A percentile compares a stretch with the other conserved stretches of the same genome.
Conservation (phyloP, 2,113 vertebrate genomes). For the Mustelus asterias region DNA sequence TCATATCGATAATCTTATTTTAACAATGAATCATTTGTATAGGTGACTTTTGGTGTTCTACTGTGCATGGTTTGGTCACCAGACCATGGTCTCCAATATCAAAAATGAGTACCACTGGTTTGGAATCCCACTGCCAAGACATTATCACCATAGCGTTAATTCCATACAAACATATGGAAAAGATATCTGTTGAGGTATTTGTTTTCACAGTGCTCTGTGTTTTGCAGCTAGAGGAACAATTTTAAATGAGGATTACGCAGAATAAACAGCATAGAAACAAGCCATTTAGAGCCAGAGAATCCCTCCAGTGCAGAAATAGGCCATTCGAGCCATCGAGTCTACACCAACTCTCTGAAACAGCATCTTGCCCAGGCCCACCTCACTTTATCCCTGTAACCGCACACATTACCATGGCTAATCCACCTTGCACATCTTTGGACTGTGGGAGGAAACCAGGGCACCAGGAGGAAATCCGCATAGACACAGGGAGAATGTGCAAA, state of each 20-base stretch:
- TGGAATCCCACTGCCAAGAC: not conserved
- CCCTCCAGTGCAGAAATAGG: too few relatives aligned
- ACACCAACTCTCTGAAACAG: too few relatives aligned
- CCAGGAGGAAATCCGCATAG: too few relatives aligned
- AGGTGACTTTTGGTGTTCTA: not conserved
- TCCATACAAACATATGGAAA: not conserved
- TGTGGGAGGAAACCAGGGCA: too few relatives aligned
- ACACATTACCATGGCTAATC: too few relatives aligned
- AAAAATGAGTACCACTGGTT: not conserved
- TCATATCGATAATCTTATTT: not conserved
- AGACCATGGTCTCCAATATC: not conserved
- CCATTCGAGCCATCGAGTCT: too few relatives aligned
- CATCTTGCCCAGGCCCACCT: too few relatives aligned
- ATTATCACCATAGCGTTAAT: not conserved
- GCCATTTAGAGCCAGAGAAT: too few relatives aligned
- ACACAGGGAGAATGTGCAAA: too few relatives aligned
- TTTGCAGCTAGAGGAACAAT: not conserved
- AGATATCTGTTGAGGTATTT: not conserved
- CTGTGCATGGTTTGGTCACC: not conserved
- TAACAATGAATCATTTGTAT: not conserved
- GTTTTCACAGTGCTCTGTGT: not conserved
- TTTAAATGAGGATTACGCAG: not conserved
- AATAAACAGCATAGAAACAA: too few relatives aligned
- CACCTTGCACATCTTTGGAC: too few relatives aligned
- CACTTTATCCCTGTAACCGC: too few relatives aligned